phyloP scores from a whole-genome alignment of 2,113 vertebrate genomes.

The Crotalus horridus region DNA sequence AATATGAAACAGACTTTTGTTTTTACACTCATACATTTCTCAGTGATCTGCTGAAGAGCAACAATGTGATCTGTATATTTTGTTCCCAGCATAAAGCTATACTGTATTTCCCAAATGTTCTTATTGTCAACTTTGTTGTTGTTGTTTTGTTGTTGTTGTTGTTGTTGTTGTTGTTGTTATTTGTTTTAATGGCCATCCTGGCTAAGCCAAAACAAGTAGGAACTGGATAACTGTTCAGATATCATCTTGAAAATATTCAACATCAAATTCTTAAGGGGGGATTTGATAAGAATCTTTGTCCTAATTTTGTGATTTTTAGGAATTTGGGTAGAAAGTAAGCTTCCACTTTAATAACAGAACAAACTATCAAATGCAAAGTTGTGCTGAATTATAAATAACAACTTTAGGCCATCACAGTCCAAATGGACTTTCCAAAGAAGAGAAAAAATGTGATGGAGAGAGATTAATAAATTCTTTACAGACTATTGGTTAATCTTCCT shows the following conservation, averaged over 20 bases:
- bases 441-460: not conserved
- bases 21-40: not conserved
- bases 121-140: not conserved
- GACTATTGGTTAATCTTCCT: not conserved
- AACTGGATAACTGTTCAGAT: not conserved
- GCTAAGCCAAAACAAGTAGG: not conserved
- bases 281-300: not conserved
- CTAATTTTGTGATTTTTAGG: not conserved
- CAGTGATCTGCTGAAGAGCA: not conserved
- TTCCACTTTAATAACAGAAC: not conserved
- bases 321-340: not conserved
- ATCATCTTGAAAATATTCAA: not conserved
- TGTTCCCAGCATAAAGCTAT: not conserved
- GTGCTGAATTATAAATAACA: not conserved
- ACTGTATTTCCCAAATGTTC: not conserved
- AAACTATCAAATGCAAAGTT: not conserved
- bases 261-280: not conserved
- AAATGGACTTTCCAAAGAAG: not conserved
- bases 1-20: not conserved
- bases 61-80: not conserved
- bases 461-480: not conserved
- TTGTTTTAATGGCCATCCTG: not conserved
- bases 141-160: too few species aligned
- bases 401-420: not conserved
- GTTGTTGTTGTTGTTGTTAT: too few species aligned